Evolutionary conservation across 2,113 vertebrate species (phyloP).

Genomic region (Laticauda laticaudata): DNA sequence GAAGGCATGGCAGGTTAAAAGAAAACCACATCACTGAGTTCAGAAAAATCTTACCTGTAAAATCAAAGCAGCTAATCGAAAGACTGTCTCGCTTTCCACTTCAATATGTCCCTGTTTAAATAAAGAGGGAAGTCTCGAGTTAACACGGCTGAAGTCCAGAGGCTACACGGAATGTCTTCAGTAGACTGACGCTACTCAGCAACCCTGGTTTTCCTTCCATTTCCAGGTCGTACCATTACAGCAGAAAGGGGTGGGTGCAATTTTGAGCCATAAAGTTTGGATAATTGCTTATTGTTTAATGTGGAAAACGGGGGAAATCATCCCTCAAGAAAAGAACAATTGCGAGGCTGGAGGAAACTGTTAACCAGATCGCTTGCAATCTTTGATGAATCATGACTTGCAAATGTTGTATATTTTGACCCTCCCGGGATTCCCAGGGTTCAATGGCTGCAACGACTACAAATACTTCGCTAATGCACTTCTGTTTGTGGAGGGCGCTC

Average conservation of each 20-base stretch:
- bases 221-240: slow-evolving; percentile 75
- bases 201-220: slow-evolving; percentile 69
- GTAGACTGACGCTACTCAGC: slow-evolving; percentile 60
- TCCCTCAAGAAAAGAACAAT: slow-evolving; percentile 9
- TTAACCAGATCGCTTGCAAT: slow-evolving; percentile 1
- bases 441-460: background rate
- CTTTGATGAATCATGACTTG: slow-evolving; percentile 16
- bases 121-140: slow-evolving; percentile 45
- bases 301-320: background rate
- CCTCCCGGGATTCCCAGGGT: slow-evolving; percentile 25
- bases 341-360: background rate
- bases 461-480: background rate
- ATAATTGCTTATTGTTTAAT: background rate
- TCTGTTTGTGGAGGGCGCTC: background rate
- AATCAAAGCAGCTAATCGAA: slow-evolving; percentile 89
- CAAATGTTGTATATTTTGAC: slow-evolving; percentile 19
- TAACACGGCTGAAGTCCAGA: background rate
- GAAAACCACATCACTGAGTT: background rate
- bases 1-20: background rate
- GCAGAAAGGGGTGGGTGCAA: slow-evolving; percentile 8
- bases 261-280: background rate
- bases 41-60: slow-evolving; percentile 83
- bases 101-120: slow-evolving; percentile 83
- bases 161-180: slow-evolving; percentile 26
- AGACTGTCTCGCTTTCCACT: slow-evolving; percentile 86